Percentiles rank a stretch among this genome's conserved stretches.
phyloP scores from a whole-genome alignment of 2,797 vertebrate species.

The Alosa sapidissima region DNA sequence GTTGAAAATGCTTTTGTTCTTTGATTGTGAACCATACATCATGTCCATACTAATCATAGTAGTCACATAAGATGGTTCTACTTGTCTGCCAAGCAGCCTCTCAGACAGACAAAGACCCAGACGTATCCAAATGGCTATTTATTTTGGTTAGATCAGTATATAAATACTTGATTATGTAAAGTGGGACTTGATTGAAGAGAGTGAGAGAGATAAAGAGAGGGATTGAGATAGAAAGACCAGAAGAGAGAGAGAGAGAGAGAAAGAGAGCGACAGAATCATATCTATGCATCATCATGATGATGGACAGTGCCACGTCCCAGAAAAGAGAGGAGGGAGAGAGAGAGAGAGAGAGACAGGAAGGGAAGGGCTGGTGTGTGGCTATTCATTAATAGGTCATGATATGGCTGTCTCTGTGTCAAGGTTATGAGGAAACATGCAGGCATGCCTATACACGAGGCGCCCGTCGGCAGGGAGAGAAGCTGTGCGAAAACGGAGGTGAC shows the following conservation, averaged over 20 bases:
- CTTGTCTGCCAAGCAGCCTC: not conserved
- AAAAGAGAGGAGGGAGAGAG: slow-evolving; percentile 22
- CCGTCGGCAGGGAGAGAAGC: not conserved
- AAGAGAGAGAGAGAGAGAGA: not conserved
- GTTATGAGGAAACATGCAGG: not conserved
- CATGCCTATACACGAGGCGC: not conserved
- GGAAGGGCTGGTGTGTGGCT: not conserved
- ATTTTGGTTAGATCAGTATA: slow-evolving; percentile 18
- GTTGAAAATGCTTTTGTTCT: not conserved
- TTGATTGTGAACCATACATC: not conserved
- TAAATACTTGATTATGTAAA: slow-evolving; percentile 21
- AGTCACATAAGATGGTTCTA: not conserved
- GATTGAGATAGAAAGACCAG: not conserved
- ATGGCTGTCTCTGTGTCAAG: not conserved
- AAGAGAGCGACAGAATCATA: not conserved
- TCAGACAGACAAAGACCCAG: not conserved
- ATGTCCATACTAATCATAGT: not conserved
- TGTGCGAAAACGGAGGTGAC: not conserved
- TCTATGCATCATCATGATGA: not conserved
- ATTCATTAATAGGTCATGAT: slow-evolving; percentile 1
- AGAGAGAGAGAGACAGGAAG: slow-evolving; percentile 41
- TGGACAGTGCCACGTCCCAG: not conserved
- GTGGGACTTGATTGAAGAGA: slow-evolving; percentile 24
- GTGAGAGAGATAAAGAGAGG: not conserved
- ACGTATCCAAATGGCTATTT: slow-evolving; percentile 10